Conservation (phyloP, 2,113 vertebrate genomes). For the Grus americana region DNA sequence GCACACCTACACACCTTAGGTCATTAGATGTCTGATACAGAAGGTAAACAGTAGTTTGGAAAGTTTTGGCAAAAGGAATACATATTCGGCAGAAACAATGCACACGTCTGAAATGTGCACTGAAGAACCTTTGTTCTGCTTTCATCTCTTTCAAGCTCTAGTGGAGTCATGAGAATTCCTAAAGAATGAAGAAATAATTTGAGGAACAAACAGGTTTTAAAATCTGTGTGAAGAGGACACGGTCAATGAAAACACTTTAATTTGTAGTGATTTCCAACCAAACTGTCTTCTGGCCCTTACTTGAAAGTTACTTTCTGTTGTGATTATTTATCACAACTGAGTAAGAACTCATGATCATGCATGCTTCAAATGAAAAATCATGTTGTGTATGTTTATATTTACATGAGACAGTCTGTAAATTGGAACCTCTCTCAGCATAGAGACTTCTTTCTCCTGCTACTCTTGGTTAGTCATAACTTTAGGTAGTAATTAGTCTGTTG, state of each 20-base stretch:
- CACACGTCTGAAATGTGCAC: not conserved
- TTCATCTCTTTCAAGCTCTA: not conserved
- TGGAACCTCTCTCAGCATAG: not conserved
- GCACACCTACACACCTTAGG: not conserved
- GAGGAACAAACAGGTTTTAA: not conserved
- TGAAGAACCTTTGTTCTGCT: constrained; percentile 33
- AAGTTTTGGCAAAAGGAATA: constrained; percentile 3
- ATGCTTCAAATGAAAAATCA: not conserved
- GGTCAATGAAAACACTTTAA: not conserved
- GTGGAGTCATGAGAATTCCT: not conserved
- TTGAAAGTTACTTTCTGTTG: not conserved
- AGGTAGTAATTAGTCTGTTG: not conserved
- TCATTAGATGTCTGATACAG: constrained; percentile 22
- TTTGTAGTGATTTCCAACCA: not conserved
- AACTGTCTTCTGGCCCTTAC: not conserved
- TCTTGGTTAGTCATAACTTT: not conserved
- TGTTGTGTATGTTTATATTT: not conserved
- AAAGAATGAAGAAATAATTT: not conserved
- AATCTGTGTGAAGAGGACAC: not conserved
- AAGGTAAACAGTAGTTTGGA: constrained; percentile 28
- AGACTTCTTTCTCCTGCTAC: not conserved
- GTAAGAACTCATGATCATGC: not conserved
- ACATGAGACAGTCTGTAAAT: not conserved
- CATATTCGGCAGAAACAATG: not conserved
- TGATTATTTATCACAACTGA: not conserved